Evolutionary conservation across 2,113 vertebrate species (phyloP), one percentile per base, ranked within the genome.

Genomic region (Pitta sordida): DNA sequence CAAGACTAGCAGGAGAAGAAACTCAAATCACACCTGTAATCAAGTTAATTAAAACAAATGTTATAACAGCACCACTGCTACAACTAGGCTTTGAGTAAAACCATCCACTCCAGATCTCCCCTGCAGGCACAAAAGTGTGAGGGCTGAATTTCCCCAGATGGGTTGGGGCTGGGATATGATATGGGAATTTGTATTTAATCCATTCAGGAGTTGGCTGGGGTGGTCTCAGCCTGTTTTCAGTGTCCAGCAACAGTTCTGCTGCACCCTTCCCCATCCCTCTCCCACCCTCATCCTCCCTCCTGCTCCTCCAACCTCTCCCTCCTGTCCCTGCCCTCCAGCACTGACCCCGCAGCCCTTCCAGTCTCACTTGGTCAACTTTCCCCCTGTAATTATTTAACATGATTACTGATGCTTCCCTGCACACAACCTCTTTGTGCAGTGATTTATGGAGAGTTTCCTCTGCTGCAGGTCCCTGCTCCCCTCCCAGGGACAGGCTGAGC

Each of bases 401-500:
- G 41, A 75, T 93, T 70, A 84, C 29, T 17, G 52, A 29, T 70
- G 86, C 65, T 70, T 65, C 82, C 69, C 60, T 90, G 93, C 64
- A 19, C 53, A 20, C n/a, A 10, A 26, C 18, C 64, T 63, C 88
- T 86, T 84, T 58, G 70, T 56, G 85, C 1, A 0, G 27, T 75
- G 93, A 91, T 86, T 89, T 74, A 74, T 58, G 59, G 64, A 84
- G 64, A 1, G 5, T 46, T 67, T 86, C 62, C 58, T 51, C 32
- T 5, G 8, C 36, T 2, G 0, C 39, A 8, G 51, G 49, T 60
- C 48, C 71, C 11, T 26, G 52, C 13, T 63, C 26, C 52, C 60
- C 27, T 56, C 1, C 0, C 1, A 11, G 41, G 67, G 20, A 27
- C 0, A 0, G 30, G 34, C n/a, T 0, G 15, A 23, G 8, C 18